These are phyloP conservation scores for Hemithea aestivaria DNA, from an alignment of 2,888 invertebrate genomes.

Conservation along the genomic window DNA sequence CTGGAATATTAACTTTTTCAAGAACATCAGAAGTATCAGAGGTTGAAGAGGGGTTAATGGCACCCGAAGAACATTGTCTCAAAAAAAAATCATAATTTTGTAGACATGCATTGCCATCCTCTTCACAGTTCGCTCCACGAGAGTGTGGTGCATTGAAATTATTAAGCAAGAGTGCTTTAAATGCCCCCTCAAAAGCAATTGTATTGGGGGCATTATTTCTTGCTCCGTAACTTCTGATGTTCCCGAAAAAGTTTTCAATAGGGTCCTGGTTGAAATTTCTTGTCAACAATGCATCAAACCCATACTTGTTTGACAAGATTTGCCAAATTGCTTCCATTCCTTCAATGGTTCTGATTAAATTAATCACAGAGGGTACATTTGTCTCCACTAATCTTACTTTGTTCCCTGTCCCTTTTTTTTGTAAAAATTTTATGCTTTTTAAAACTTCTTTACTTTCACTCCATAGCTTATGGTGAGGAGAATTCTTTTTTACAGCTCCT, in stretches of 20 bases:
- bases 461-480: slow-evolving; percentile 19
- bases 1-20: no score
- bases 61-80: slow-evolving; percentile 1
- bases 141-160: slow-evolving; percentile 25
- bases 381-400: slow-evolving; percentile 25
- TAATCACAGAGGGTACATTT: slow-evolving; percentile 25
- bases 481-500: slow-evolving; percentile 14
- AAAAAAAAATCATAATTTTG: no score
- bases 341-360: slow-evolving; percentile 34
- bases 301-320: slow-evolving; percentile 25
- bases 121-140: slow-evolving; percentile 23
- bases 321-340: slow-evolving; percentile 27
- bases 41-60: no score
- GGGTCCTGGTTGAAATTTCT: slow-evolving; percentile 32
- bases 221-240: slow-evolving; percentile 28
- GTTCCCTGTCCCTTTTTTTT: background rate
- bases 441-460: background rate
- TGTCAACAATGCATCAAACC: slow-evolving; percentile 27
- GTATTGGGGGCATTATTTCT: slow-evolving; percentile 25
- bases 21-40: no score
- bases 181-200: slow-evolving; percentile 28
- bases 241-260: slow-evolving; percentile 32
- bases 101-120: slow-evolving; percentile 8
- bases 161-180: slow-evolving; percentile 27
- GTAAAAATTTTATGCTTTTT: background rate